These are phyloP conservation scores for Epinotia bilunana DNA, from an alignment of 2,888 invertebrate species.

Conservation along the genomic window DNA sequence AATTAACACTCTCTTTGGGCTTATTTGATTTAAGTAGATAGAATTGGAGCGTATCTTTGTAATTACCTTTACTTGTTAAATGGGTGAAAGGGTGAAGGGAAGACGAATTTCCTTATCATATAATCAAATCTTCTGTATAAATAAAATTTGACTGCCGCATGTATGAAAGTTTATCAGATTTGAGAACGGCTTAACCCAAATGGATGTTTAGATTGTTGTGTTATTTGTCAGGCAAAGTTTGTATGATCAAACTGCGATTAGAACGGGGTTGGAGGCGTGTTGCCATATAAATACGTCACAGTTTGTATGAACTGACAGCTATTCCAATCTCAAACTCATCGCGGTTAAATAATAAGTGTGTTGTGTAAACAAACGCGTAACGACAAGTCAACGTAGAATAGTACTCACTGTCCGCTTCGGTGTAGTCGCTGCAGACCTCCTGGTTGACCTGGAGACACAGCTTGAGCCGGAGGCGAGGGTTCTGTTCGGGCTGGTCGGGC, in stretches of 20 bases:
- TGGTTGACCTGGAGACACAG: constrained; percentile 92
- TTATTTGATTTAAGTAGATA: not conserved
- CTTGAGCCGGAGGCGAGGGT: constrained; percentile 90
- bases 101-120: not conserved
- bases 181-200: not conserved
- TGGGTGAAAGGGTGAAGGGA: not conserved
- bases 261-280: too few relatives aligned
- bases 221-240: not conserved
- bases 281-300: too few relatives aligned
- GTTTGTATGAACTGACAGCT: too few relatives aligned
- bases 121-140: not conserved
- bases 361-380: too few relatives aligned
- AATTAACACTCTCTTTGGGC: not conserved
- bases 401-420: constrained; percentile 93
- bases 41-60: not conserved
- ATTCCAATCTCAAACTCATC: too few relatives aligned
- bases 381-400: not conserved
- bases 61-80: not conserved
- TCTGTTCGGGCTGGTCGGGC: constrained; percentile 85
- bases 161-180: not conserved
- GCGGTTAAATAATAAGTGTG: too few relatives aligned
- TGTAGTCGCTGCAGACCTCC: constrained; percentile 92
- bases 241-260: not conserved
- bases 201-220: not conserved
- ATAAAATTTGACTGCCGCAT: not conserved